Conservation (phyloP, 2,113 vertebrate genomes). For the Mesocricetus auratus region DNA sequence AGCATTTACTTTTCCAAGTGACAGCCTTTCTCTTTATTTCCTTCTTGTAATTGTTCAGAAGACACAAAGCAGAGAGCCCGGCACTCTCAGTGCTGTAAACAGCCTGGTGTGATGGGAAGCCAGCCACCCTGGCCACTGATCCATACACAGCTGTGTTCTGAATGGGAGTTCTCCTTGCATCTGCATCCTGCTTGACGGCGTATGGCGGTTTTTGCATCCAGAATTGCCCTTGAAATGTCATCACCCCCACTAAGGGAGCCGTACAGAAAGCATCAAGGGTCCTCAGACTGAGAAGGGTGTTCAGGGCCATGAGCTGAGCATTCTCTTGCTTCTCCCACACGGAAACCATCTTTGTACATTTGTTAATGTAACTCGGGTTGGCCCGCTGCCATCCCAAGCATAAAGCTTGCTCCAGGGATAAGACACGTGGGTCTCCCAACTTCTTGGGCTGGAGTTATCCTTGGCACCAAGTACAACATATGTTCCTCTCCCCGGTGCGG, state of each 20-base stretch:
- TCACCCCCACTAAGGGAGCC: neutral
- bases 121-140: neutral
- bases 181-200: neutral
- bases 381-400: neutral
- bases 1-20: neutral
- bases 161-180: too few relatives aligned
- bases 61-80: neutral
- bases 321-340: neutral
- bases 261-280: neutral
- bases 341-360: neutral
- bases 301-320: rapidly evolving
- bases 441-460: neutral
- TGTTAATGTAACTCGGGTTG: neutral
- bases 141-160: neutral
- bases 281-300: too few relatives aligned
- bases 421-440: too few relatives aligned
- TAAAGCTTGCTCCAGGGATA: too few relatives aligned
- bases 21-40: neutral
- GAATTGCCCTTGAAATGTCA: neutral
- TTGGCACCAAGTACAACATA: too few relatives aligned
- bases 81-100: neutral
- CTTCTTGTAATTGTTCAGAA: neutral
- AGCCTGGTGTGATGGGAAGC: neutral
- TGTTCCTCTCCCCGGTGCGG: neutral
- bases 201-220: rapidly evolving